Conservation (phyloP, 2,888 invertebrate genomes). For the Cyaniris semiargus region DNA sequence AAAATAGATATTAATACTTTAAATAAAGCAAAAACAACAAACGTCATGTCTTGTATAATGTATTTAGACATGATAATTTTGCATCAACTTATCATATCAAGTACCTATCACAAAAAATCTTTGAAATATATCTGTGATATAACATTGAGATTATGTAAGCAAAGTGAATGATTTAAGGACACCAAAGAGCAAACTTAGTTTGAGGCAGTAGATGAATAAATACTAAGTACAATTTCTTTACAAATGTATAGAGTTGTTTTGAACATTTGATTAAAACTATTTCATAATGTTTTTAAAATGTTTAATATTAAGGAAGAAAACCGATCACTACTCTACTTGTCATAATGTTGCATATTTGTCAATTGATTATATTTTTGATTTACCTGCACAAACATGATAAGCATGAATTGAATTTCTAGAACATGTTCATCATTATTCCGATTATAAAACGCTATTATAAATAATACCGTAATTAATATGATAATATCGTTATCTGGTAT, state of each 20-base stretch:
- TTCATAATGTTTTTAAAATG: no score
- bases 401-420: not conserved
- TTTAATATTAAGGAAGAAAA: not conserved
- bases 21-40: not conserved
- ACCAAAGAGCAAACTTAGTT: not conserved
- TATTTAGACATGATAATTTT: not conserved
- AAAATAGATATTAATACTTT: no score
- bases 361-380: not conserved
- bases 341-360: not conserved
- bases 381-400: not conserved
- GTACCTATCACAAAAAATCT: not conserved
- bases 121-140: not conserved
- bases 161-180: not conserved
- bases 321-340: not conserved
- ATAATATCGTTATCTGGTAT: not conserved
- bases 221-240: not conserved
- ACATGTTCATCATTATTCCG: not conserved
- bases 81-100: not conserved
- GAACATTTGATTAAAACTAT: not conserved
- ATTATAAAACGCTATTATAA: not conserved
- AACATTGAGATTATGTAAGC: not conserved
- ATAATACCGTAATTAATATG: slow-evolving; percentile 8
- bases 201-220: not conserved
- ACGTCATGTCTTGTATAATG: not conserved
- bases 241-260: not conserved